phyloP scores from a whole-genome alignment of 1,140 invertebrate species.

The Drosophila parvula region DNA sequence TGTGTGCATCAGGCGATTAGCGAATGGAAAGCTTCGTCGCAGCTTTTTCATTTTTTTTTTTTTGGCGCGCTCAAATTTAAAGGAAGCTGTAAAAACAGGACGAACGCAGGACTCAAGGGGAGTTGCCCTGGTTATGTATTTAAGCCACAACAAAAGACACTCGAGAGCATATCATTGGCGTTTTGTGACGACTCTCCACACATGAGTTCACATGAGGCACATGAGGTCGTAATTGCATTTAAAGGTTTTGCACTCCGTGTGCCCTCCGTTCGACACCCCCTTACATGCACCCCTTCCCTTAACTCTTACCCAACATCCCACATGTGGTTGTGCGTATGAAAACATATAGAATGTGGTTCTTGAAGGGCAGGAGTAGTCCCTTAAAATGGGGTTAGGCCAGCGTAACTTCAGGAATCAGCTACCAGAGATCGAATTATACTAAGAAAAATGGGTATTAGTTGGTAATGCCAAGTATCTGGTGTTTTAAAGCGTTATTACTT shows the following conservation, averaged over 20 bases:
- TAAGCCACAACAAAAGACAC: conserved; percentile 77
- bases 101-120: not conserved
- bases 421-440: not conserved
- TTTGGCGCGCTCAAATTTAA: conserved; percentile 55
- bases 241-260: conserved; percentile 56
- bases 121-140: conserved; percentile 58
- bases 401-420: conserved; percentile 9
- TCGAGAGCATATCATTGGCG: conserved; percentile 75
- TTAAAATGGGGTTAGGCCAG: not conserved
- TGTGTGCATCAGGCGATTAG: conserved; percentile 33
- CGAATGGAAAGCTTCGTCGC: conserved; percentile 46
- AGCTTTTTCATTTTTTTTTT: conserved; percentile 32
- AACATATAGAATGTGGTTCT: conserved; percentile 41
- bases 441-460: too few species aligned
- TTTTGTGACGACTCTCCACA: conserved; percentile 52
- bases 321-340: conserved; percentile 49
- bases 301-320: conserved; percentile 10
- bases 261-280: not conserved
- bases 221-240: conserved; percentile 74
- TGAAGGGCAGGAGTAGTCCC: not conserved
- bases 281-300: not conserved
- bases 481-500: too few species aligned
- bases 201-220: conserved; percentile 50
- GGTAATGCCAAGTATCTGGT: not conserved
- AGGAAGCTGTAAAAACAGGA: conserved; percentile 16